These are phyloP conservation scores for Clarias fuscus DNA, from an alignment of 2,797 vertebrate genomes.

Conservation along the genomic window DNA sequence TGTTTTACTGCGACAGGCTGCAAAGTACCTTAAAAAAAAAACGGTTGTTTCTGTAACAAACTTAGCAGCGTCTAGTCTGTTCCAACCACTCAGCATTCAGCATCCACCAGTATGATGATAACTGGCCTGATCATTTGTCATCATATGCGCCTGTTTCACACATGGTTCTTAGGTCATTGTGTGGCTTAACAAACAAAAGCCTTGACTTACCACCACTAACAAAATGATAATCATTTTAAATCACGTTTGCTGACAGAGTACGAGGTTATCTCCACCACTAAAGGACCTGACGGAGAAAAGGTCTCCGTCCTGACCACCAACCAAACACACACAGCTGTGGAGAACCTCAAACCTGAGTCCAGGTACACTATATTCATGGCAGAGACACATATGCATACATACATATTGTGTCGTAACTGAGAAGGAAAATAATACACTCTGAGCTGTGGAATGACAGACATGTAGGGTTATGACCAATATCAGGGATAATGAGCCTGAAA, in stretches of 20 bases:
- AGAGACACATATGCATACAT: neutral
- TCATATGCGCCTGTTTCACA: no score
- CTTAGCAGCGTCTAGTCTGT: no score
- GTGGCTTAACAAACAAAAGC: no score
- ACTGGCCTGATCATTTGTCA: no score
- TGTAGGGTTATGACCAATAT: neutral
- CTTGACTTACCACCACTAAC: neutral
- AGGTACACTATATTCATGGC: constrained; percentile 70
- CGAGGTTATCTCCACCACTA: constrained; percentile 88
- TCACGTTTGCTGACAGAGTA: constrained; percentile 76
- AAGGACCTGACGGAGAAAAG: constrained; percentile 83
- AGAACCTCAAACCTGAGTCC: constrained; percentile 92
- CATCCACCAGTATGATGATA: no score
- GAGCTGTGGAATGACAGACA: neutral
- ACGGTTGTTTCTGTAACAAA: no score
- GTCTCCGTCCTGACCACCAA: constrained; percentile 87
- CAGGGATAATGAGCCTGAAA: constrained; percentile 45
- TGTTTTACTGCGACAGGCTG: no score
- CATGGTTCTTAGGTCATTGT: no score
- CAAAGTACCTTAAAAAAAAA: no score
- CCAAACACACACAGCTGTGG: constrained; percentile 90
- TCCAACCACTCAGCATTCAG: no score
- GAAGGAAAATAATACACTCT: neutral
- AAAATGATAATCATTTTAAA: neutral
- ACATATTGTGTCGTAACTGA: neutral